These are phyloP conservation scores for Polydrusus tereticollis DNA, from an alignment of 2,888 invertebrate genomes.

Conservation along the genomic window DNA sequence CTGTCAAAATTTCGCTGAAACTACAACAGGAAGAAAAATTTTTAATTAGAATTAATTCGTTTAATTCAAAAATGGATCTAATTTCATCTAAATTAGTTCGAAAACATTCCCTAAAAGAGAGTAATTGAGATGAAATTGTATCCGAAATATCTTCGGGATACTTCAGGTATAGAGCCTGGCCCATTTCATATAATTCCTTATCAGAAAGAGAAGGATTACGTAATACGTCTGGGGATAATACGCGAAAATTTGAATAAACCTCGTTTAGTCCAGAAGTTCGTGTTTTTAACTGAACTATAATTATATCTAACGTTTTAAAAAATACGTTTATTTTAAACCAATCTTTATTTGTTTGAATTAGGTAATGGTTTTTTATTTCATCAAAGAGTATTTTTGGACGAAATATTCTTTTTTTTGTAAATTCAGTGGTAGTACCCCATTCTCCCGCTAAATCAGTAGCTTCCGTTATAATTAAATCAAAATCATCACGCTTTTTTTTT, in stretches of 20 bases:
- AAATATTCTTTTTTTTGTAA: conserved; percentile 33
- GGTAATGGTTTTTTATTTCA: conserved; percentile 25
- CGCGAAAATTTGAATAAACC: not conserved
- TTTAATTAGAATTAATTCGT: conserved; percentile 8
- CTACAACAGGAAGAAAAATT: conserved; percentile 4
- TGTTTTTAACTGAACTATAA: conserved; percentile 10
- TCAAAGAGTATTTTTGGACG: conserved; percentile 22
- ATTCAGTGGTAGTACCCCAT: conserved; percentile 22
- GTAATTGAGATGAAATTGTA: conserved; percentile 2
- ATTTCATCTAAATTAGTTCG: not conserved
- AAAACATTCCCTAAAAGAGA: conserved; percentile 6
- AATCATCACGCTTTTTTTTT: conserved; percentile 27
- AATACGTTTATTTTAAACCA: no score
- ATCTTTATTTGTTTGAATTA: conserved; percentile 28
- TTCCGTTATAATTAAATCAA: conserved; percentile 35
- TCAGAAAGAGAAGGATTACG: conserved; percentile 7
- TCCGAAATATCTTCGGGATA: conserved; percentile 11
- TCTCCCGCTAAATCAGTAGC: conserved; percentile 32
- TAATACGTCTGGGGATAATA: not conserved
- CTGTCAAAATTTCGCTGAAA: conserved; percentile 8
- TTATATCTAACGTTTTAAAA: conserved; percentile 19
- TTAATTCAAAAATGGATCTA: not conserved
- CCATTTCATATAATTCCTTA: conserved; percentile 1
- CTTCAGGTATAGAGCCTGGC: not conserved
- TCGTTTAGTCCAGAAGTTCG: not conserved